Percentiles rank a stretch among this genome's conserved stretches.
Conservation (phyloP, 2,113 vertebrate species). For the Dendrocopos noguchii region DNA sequence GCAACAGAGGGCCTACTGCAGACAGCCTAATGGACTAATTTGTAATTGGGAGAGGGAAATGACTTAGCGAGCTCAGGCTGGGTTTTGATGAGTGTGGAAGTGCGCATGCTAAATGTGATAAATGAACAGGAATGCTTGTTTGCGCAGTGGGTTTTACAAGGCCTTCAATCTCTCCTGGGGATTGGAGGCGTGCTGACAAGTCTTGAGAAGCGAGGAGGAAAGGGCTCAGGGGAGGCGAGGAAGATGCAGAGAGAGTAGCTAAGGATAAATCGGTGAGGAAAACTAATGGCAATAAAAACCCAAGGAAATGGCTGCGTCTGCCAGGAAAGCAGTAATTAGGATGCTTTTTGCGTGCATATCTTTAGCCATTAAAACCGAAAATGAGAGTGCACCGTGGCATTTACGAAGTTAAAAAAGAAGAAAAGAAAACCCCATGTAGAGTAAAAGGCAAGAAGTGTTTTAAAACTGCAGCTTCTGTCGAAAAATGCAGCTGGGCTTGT, state of each 20-base stretch:
- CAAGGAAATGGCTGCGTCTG: slow-evolving; percentile 77
- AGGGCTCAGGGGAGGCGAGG: slow-evolving; percentile 75
- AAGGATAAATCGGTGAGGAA: slow-evolving; percentile 82
- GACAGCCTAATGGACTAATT: slow-evolving; percentile 99
- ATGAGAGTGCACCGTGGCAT: slow-evolving; percentile 45
- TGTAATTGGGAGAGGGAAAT: slow-evolving; percentile 99
- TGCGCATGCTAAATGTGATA: slow-evolving; percentile 92
- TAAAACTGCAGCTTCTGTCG: slow-evolving; percentile 11
- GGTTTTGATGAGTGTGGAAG: slow-evolving; percentile 91
- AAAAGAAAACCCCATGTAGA: slow-evolving; percentile 18
- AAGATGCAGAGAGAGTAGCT: slow-evolving; percentile 82
- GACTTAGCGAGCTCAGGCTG: slow-evolving; percentile 90
- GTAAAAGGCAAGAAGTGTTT: slow-evolving; percentile 11
- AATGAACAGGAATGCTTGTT: slow-evolving; percentile 91
- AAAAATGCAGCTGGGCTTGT: neutral
- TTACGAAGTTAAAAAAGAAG: slow-evolving; percentile 59
- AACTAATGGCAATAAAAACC: slow-evolving; percentile 81
- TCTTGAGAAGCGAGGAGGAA: slow-evolving; percentile 75
- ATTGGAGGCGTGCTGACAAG: slow-evolving; percentile 80
- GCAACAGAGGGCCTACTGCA: slow-evolving; percentile 95
- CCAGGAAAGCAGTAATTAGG: slow-evolving; percentile 79
- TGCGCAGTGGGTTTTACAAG: slow-evolving; percentile 86
- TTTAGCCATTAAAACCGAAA: slow-evolving; percentile 78
- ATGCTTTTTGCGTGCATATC: slow-evolving; percentile 79
- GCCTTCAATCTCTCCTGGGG: slow-evolving; percentile 80